A percentile compares a stretch with the other conserved stretches of the same genome.
Conservation (phyloP, 2,113 vertebrate species). For the Hippocampus abdominalis region DNA sequence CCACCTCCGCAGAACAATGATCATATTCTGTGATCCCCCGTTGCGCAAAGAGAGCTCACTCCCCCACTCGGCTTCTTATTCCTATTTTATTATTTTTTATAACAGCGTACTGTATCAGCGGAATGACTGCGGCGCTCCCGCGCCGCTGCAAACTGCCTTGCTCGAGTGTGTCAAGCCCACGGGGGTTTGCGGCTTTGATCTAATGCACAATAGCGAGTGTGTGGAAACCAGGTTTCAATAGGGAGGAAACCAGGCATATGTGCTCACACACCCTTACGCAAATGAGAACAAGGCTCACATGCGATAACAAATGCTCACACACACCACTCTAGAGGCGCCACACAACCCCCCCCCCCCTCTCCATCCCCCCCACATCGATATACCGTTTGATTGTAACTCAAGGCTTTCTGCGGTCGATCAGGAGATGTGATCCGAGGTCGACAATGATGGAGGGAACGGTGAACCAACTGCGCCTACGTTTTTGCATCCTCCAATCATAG, state of each 20-base stretch:
- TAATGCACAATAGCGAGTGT: slow-evolving; percentile 63
- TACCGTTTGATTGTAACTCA: slow-evolving; percentile 62
- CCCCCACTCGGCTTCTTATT: slow-evolving; percentile 28
- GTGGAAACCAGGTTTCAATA: no score
- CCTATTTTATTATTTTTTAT: slow-evolving; percentile 40
- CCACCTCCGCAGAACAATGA: slow-evolving; percentile 55
- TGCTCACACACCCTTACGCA: slow-evolving; percentile 26
- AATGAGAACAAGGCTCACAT: slow-evolving; percentile 31
- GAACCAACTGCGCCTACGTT: slow-evolving; percentile 63
- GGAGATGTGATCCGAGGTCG: slow-evolving; percentile 60
- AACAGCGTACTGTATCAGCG: slow-evolving; percentile 69
- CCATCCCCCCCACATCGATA: slow-evolving; percentile 7
- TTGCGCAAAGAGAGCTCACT: slow-evolving; percentile 38
- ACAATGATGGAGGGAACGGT: slow-evolving; percentile 64
- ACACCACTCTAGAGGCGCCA: slow-evolving; percentile 15
- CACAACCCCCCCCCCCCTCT: not conserved
- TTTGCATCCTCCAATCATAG: slow-evolving; percentile 61
- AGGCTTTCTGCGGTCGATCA: slow-evolving; percentile 69
- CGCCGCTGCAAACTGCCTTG: slow-evolving; percentile 52
- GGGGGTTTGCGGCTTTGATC: slow-evolving; percentile 70
- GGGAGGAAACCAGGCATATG: slow-evolving; percentile 12
- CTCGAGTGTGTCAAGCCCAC: slow-evolving; percentile 64
- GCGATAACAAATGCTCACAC: slow-evolving; percentile 12
- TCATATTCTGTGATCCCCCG: slow-evolving; percentile 47
- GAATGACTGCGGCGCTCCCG: slow-evolving; percentile 56